Evolutionary conservation across 2,888 invertebrate species (phyloP), one percentile per base, ranked within the genome.

Genomic region (Cataglyphis altisquamis): DNA sequence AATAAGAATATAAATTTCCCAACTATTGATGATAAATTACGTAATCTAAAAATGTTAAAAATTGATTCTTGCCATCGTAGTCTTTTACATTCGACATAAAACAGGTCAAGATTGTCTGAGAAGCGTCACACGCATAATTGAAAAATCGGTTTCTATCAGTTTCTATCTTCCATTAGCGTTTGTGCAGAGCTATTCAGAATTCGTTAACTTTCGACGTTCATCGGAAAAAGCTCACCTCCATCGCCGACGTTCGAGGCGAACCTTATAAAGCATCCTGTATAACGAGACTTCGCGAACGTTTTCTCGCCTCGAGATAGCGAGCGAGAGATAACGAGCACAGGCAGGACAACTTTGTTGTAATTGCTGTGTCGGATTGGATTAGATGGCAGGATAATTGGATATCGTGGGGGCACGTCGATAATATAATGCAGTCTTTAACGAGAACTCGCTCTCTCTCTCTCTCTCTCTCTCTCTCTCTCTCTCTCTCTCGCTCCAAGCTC

Each of bases 361-460:
- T 80, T 80, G 72, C 45, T 25, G 36, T n/a, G 78, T 70, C 72
- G 32, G 32, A 60, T 73, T 80, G 60, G 78, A 80, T 80, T 72
- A 80, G 74, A 80, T 80, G 73, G 36, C 45, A 72, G 25, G 25
- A 72, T 73, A 80, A 70, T 72, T 72, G 41, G 60, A 80, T 52
- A 8, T 80, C 45, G 60, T 45, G 78, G 25, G 29, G 32, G 21
- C 45, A n/a, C 45, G 45, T 62, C 74, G 60, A 80, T 78, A 78
- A 36, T 32, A 41, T 21, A 41, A 68, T 29, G 68, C 21, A n/a
- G 32, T 68, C 72, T 78, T 57, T 63, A 36, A 45, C 60, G 60
- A 45, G 77, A 68, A 21, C 18, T 18, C 29, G 1, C 29, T 36
- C 36, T 5, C 66, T 5, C 21, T 45, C 36, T 5, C 66, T 5